These are phyloP conservation scores for Idaea dimidiata DNA, from an alignment of 2,888 invertebrate species.

Conservation along the genomic window DNA sequence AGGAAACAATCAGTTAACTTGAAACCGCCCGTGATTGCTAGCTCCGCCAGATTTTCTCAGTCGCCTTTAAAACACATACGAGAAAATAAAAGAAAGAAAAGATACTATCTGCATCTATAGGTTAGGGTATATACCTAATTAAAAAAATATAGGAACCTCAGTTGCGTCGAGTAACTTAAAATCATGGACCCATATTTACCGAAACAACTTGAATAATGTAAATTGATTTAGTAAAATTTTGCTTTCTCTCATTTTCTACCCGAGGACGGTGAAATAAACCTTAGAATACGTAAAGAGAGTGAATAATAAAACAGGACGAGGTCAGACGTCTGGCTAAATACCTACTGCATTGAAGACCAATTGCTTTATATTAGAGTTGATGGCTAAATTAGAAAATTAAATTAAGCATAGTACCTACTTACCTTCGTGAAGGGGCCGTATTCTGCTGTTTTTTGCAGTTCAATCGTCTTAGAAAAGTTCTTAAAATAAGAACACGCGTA, in stretches of 20 bases:
- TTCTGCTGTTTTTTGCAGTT: too few relatives aligned
- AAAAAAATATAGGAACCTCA: too few relatives aligned
- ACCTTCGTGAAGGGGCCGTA: too few relatives aligned
- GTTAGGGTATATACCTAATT: too few relatives aligned
- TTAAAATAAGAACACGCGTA: too few relatives aligned
- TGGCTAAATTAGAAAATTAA: background rate
- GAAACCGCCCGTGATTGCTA: too few relatives aligned
- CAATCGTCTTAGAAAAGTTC: too few relatives aligned
- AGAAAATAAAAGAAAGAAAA: too few relatives aligned
- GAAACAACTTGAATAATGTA: conserved; percentile 5
- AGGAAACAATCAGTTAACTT: too few relatives aligned
- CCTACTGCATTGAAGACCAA: background rate
- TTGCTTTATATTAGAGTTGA: background rate
- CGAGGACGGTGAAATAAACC: conserved; percentile 4
- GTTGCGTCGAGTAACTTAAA: background rate
- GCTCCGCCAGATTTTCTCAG: too few relatives aligned
- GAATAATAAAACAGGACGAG: background rate
- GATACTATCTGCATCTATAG: too few relatives aligned
- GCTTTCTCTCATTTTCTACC: conserved; percentile 3
- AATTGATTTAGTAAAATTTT: conserved; percentile 6
- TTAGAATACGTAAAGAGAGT: background rate
- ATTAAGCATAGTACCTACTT: background rate
- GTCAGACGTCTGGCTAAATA: conserved; percentile 1
- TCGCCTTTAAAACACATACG: too few relatives aligned
- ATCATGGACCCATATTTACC: background rate